Percentiles rank a stretch among this genome's conserved stretches.
Evolutionary conservation across 2,113 vertebrate genomes (phyloP).

Genomic region (Epinephelus lanceolatus): DNA sequence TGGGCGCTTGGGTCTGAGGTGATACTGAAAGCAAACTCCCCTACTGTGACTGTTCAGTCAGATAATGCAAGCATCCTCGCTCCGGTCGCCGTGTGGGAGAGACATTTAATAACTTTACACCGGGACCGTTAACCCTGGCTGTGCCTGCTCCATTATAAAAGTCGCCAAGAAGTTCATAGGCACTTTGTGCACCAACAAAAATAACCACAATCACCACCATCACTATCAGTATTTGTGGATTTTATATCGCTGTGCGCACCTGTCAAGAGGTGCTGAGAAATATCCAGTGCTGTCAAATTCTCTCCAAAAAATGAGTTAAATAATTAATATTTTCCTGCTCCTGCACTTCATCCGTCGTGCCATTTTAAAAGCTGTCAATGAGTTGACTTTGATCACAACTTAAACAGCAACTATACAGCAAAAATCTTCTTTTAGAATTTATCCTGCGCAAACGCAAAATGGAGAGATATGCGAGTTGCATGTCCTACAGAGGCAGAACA

Average conservation of each 20-base stretch:
- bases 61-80: constrained; percentile 6
- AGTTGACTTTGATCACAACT: constrained; percentile 8
- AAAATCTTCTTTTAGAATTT: constrained; percentile 6
- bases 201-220: neutral
- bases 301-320: constrained; percentile 27
- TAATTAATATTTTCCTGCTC: neutral
- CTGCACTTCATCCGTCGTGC: neutral
- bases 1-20: neutral
- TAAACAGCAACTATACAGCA: neutral
- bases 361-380: neutral
- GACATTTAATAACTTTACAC: constrained; percentile 65
- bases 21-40: constrained; percentile 36
- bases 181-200: neutral
- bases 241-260: constrained; percentile 4
- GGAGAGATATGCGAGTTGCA: constrained; percentile 54
- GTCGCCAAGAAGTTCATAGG: constrained; percentile 59
- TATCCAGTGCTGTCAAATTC: neutral
- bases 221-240: neutral
- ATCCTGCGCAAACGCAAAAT: constrained; percentile 63
- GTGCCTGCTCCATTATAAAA: constrained; percentile 41
- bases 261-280: constrained; percentile 21
- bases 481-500: constrained; percentile 40
- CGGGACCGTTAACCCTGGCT: constrained; percentile 41
- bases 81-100: constrained; percentile 15
- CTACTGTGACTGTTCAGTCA: neutral